Percentiles rank a stretch among this genome's conserved stretches.
phyloP scores from a whole-genome alignment of 2,888 invertebrate species.

The Cataglyphis cursor region DNA sequence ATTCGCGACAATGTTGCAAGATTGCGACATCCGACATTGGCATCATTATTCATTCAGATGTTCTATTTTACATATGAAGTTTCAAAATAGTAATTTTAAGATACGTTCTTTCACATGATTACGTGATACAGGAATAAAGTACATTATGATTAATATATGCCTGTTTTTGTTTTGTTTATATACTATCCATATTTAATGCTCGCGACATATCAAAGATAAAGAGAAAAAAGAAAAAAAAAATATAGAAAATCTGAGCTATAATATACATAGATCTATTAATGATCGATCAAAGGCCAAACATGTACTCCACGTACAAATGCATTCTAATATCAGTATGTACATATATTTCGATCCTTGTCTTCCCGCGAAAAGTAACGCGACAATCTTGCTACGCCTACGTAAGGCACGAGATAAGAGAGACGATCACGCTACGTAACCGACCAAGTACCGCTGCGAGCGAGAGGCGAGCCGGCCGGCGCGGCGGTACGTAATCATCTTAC shows the following conservation, averaged over 20 bases:
- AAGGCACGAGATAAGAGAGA: constrained; percentile 3
- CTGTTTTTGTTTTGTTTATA: neutral
- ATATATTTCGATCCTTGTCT: neutral
- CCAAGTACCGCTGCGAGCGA: constrained; percentile 24
- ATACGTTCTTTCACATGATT: neutral
- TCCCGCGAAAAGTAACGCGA: constrained; percentile 16
- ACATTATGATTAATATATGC: neutral
- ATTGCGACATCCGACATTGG: constrained; percentile 38
- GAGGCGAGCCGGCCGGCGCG: neutral
- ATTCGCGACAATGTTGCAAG: constrained; percentile 32
- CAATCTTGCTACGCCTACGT: neutral
- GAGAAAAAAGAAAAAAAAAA: neutral
- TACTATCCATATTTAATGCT: neutral
- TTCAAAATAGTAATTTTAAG: neutral
- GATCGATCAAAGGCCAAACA: constrained; percentile 35
- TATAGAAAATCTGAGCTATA: neutral
- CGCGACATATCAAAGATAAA: neutral
- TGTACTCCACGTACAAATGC: neutral
- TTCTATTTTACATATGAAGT: neutral
- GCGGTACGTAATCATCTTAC: constrained; percentile 30
- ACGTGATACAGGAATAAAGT: neutral
- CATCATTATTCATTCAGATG: neutral
- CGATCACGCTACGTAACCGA: constrained; percentile 13
- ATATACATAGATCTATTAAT: neutral
- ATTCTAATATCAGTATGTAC: neutral